These are phyloP conservation scores for Patagioenas fasciata DNA, from an alignment of 2,113 vertebrate genomes.

Conservation along the genomic window DNA sequence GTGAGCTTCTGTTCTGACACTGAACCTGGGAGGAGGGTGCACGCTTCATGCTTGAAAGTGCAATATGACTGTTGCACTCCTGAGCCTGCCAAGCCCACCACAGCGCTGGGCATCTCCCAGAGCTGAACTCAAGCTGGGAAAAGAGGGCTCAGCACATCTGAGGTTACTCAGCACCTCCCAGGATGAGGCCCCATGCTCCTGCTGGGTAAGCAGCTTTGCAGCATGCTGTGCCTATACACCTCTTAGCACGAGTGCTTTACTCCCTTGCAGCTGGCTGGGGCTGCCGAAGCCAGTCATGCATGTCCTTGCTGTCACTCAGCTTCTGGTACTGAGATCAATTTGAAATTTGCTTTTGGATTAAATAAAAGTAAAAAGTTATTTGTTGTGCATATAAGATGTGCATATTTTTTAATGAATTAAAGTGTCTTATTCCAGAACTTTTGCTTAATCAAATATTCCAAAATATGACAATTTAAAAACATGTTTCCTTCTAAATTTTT, in stretches of 20 bases:
- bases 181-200: not conserved
- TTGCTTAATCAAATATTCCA: not conserved
- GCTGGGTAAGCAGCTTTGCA: not conserved
- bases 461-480: not conserved
- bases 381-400: not conserved
- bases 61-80: accelerated
- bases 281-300: not conserved
- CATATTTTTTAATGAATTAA: not conserved
- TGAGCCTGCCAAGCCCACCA: not conserved
- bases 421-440: not conserved
- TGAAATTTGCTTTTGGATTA: not conserved
- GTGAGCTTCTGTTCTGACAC: not conserved
- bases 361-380: not conserved
- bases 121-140: not conserved
- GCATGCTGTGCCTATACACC: not conserved
- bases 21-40: not conserved
- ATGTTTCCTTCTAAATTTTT: not conserved
- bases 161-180: not conserved
- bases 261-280: not conserved
- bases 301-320: not conserved
- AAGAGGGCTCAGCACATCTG: not conserved
- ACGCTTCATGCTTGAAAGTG: accelerated
- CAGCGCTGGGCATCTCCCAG: not conserved
- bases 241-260: not conserved
- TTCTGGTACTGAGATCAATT: not conserved